A percentile compares a stretch with the other conserved stretches of the same genome.
Evolutionary conservation across 2,888 invertebrate genomes (phyloP).

Genomic region (Drosophila prolongata): DNA sequence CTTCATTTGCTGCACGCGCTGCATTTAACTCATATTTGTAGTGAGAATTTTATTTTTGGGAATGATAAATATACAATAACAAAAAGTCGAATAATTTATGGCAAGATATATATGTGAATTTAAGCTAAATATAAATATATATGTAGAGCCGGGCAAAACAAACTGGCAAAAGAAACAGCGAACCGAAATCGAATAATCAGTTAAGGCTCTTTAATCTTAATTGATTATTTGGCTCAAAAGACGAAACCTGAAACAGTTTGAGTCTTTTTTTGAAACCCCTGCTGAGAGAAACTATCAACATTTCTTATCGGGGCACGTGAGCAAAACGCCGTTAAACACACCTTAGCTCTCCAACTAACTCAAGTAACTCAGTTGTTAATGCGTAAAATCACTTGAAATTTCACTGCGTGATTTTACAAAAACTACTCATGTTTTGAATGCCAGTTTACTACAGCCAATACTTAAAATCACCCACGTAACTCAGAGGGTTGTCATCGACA

Average conservation of each 20-base stretch:
- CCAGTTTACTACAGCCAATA: background rate
- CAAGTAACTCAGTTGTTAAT: constrained; percentile 31
- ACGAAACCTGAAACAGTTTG: background rate
- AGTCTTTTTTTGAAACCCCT: background rate
- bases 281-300: background rate
- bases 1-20: constrained; percentile 35
- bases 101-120: constrained; percentile 1
- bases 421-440: constrained; percentile 1
- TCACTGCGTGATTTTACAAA: constrained; percentile 16
- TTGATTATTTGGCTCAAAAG: background rate
- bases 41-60: constrained; percentile 31
- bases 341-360: constrained; percentile 1
- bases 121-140: constrained; percentile 46
- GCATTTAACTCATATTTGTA: constrained; percentile 29
- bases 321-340: background rate
- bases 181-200: constrained; percentile 8
- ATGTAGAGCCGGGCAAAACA: constrained; percentile 9
- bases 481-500: constrained; percentile 1
- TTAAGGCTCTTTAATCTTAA: constrained; percentile 1
- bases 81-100: constrained; percentile 20
- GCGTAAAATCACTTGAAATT: constrained; percentile 19
- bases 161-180: constrained; percentile 6
- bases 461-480: constrained; percentile 9
- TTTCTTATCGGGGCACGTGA: constrained; percentile 14
- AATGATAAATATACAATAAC: constrained; percentile 29